A percentile compares a stretch with the other conserved stretches of the same genome.
Evolutionary conservation across 2,113 vertebrate genomes (phyloP).

Genomic region (Apteryx owenii): DNA sequence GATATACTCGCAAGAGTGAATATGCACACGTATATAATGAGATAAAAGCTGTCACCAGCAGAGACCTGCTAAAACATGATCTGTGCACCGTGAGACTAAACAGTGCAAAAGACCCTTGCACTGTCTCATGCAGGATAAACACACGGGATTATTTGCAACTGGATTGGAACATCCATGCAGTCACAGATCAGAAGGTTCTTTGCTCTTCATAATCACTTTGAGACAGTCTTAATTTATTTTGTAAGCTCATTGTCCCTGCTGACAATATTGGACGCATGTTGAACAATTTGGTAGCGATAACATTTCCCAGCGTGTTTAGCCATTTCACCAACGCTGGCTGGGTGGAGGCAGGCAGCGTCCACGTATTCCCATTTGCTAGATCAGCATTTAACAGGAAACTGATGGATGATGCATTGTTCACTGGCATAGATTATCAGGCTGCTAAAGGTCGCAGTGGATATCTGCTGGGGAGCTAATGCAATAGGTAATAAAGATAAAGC

Average conservation of each 20-base stretch:
- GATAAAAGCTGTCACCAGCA: not conserved
- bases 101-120: not conserved
- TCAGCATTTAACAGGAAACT: not conserved
- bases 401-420: not conserved
- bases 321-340: not conserved
- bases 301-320: not conserved
- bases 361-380: not conserved
- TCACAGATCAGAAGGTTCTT: not conserved
- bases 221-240: not conserved
- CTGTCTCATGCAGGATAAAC: not conserved
- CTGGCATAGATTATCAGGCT: not conserved
- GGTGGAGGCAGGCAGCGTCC: not conserved
- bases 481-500: not conserved
- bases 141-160: not conserved
- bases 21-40: not conserved
- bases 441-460: not conserved
- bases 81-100: not conserved
- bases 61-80: not conserved
- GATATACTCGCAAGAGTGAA: not conserved
- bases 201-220: not conserved
- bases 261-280: not conserved
- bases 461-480: not conserved
- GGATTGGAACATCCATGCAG: not conserved
- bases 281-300: not conserved
- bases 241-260: not conserved